phyloP scores from a whole-genome alignment of 2,113 vertebrate genomes.

The Vimba vimba region DNA sequence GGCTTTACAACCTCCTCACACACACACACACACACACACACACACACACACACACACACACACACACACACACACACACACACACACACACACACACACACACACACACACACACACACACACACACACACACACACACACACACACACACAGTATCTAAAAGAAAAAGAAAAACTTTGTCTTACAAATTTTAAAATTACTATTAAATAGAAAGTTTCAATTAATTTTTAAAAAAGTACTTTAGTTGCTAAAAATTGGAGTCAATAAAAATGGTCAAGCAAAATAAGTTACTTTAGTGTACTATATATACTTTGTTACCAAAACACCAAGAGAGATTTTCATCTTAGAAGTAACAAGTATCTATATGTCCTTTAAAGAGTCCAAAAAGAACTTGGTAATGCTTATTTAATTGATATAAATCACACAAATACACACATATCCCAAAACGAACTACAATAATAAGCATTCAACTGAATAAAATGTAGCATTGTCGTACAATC shows the following conservation, averaged over 20 bases:
- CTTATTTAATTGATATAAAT: slow-evolving; percentile 48
- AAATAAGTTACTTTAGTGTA: not conserved
- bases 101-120: slow-evolving; percentile 26
- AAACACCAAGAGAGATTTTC: not conserved
- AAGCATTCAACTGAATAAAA: slow-evolving; percentile 46
- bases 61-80: slow-evolving; percentile 39
- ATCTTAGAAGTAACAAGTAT: not conserved
- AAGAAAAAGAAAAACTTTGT: slow-evolving; percentile 49
- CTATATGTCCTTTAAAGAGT: not conserved
- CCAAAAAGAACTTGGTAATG: slow-evolving; percentile 20
- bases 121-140: slow-evolving; percentile 48
- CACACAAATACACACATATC: slow-evolving; percentile 50
- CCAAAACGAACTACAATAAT: slow-evolving; percentile 53
- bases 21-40: slow-evolving; percentile 54
- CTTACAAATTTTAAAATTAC: slow-evolving; percentile 16
- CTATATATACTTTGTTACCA: not conserved
- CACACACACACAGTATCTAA: not conserved
- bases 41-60: not conserved
- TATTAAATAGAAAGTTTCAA: not conserved
- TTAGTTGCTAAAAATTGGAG: not conserved
- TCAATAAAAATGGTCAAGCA: not conserved
- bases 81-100: slow-evolving; percentile 46
- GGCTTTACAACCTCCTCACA: slow-evolving; percentile 43
- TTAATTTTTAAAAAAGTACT: not conserved
- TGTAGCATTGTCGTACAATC: slow-evolving; percentile 50